These are phyloP conservation scores for Amphimedon queenslandica DNA, from an alignment of 37 sponge, comb jelly and placozoan species.

Conservation along the genomic window DNA sequence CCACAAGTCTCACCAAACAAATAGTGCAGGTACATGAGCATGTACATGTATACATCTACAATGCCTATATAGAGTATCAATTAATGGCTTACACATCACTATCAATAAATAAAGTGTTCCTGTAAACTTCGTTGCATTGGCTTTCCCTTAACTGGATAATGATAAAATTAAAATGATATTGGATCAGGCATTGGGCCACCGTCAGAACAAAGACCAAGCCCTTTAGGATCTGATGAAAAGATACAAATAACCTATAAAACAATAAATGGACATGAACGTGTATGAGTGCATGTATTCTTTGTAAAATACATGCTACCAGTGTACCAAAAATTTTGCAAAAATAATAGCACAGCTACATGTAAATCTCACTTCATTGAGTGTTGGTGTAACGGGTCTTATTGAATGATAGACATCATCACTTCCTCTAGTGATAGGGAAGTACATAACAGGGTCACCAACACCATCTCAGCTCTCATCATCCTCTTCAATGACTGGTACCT, in stretches of 20 bases:
- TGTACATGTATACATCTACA: background rate
- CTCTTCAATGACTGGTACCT: background rate
- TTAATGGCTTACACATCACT: background rate
- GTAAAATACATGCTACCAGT: too few relatives aligned
- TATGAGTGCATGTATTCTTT: too few relatives aligned
- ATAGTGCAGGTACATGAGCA: constrained; percentile 7
- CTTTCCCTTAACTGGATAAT: constrained; percentile 62
- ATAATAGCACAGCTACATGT: too few relatives aligned
- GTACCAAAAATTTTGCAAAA: too few relatives aligned
- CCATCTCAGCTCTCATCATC: constrained; percentile 65
- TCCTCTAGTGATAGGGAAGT: constrained; percentile 24
- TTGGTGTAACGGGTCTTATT: constrained; percentile 38
- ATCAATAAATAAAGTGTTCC: too few relatives aligned
- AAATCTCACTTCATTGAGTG: constrained; percentile 66
- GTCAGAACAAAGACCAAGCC: constrained; percentile 75
- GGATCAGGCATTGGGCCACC: constrained; percentile 87
- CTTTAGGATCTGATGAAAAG: constrained; percentile 56
- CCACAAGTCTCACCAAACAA: too few relatives aligned
- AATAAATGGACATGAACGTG: too few relatives aligned
- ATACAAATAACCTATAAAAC: too few relatives aligned
- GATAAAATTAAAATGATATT: constrained; percentile 63
- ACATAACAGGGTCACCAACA: constrained; percentile 77
- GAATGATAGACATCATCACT: constrained; percentile 35
- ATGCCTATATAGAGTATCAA: background rate
- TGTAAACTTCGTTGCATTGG: too few relatives aligned